Evolutionary conservation across 2,888 invertebrate species (phyloP).

Genomic region (Perdita meconis): DNA sequence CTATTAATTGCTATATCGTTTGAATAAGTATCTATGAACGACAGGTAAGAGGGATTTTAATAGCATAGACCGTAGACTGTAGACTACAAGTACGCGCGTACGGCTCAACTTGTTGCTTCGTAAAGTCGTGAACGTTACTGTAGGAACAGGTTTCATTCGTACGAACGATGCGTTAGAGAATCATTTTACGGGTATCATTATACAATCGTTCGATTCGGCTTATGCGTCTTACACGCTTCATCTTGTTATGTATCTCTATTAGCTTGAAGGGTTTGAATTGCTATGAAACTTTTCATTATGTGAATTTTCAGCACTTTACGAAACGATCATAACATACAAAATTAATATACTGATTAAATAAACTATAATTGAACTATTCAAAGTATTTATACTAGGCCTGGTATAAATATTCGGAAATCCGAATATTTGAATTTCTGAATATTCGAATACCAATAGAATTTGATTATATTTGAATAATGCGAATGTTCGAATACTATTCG

Average conservation of each 20-base stretch:
- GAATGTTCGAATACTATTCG: too few relatives aligned
- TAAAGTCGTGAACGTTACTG: background rate
- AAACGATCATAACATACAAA: too few relatives aligned
- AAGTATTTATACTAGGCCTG: too few relatives aligned
- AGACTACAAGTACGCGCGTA: background rate
- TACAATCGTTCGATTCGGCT: background rate
- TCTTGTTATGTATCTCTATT: background rate
- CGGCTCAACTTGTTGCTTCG: background rate
- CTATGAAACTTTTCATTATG: background rate
- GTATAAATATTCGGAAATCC: too few relatives aligned
- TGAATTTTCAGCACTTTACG: background rate
- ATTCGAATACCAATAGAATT: too few relatives aligned
- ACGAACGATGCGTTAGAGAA: background rate
- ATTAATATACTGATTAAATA: too few relatives aligned
- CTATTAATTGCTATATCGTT: too few relatives aligned
- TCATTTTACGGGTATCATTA: background rate
- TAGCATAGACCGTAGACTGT: too few relatives aligned
- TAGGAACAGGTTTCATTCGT: background rate
- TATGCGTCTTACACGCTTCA: background rate
- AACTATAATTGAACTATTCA: too few relatives aligned
- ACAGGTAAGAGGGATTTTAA: background rate
- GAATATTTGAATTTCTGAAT: too few relatives aligned
- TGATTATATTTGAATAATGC: too few relatives aligned
- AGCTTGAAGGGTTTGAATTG: background rate
- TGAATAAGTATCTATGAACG: background rate